A percentile compares a stretch with the other conserved stretches of the same genome.
These are phyloP conservation scores for Coranthus polyacanthus DNA, from an alignment of 2,797 vertebrate genomes.

Conservation along the genomic window DNA sequence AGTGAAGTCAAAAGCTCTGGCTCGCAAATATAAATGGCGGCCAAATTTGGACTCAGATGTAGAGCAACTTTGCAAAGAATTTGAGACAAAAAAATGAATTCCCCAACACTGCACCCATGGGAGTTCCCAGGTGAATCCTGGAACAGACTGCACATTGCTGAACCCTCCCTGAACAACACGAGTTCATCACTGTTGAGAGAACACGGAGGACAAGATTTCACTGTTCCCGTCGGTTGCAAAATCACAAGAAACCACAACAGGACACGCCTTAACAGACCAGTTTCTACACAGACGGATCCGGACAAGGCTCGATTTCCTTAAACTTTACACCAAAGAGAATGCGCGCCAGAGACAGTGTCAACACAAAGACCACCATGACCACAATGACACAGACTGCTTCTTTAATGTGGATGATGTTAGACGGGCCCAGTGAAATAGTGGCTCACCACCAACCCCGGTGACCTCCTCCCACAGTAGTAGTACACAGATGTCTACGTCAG, in stretches of 20 bases:
- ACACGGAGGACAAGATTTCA: no score
- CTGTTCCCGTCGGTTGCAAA: constrained; percentile 2
- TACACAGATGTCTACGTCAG: no score
- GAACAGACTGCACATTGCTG: constrained; percentile 8
- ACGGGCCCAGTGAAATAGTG: no score
- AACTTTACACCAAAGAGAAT: not conserved
- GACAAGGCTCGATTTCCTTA: not conserved
- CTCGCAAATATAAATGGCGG: constrained; percentile 36
- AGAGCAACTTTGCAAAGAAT: constrained; percentile 19
- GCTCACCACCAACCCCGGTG: no score
- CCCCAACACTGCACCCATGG: constrained; percentile 5
- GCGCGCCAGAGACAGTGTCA: not conserved
- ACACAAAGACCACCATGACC: constrained; percentile 1
- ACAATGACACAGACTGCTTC: not conserved
- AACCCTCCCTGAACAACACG: not conserved
- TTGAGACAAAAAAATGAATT: no score
- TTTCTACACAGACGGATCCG: constrained; percentile 2
- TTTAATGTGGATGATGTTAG: not conserved
- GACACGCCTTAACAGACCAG: no score
- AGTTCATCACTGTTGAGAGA: not conserved
- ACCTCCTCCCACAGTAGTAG: no score
- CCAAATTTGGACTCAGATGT: constrained; percentile 23
- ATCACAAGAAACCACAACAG: no score
- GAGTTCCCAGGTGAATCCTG: constrained; percentile 11
- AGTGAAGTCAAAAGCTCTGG: constrained; percentile 25